phyloP scores from a whole-genome alignment of 2,797 vertebrate genomes.

The Anas acuta region DNA sequence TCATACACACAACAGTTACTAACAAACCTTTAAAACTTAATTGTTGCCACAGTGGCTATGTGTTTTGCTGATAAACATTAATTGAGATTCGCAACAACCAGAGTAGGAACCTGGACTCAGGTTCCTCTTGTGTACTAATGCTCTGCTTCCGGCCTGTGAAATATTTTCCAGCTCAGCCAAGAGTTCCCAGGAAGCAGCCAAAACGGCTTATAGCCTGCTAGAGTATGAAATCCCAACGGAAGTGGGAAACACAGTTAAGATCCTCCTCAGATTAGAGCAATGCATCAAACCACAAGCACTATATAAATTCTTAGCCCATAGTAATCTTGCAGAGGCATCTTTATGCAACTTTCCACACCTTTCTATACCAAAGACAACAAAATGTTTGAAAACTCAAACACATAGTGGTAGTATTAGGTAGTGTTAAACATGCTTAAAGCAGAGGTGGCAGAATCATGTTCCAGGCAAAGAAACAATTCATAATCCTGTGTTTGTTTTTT shows the following conservation, averaged over 20 bases:
- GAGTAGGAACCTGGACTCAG: neutral
- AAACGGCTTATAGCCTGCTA: neutral
- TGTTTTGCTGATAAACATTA: too few relatives aligned
- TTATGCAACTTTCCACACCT: neutral
- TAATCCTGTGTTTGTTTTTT: neutral
- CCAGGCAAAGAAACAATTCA: neutral
- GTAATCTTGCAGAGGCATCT: neutral
- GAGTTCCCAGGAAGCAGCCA: neutral
- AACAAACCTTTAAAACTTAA: neutral
- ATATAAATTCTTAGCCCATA: neutral
- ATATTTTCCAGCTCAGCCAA: neutral
- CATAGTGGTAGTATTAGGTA: neutral
- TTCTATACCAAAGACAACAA: neutral
- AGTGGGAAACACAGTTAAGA: neutral
- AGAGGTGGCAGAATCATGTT: neutral
- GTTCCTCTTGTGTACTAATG: neutral
- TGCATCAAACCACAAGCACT: rapidly evolving
- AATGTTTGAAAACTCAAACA: neutral
- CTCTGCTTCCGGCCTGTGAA: neutral
- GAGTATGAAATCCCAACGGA: neutral
- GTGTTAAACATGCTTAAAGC: neutral
- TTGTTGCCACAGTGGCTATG: neutral
- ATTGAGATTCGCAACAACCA: rapidly evolving
- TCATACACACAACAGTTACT: neutral
- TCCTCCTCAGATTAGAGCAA: neutral